Evolutionary conservation across 1,140 invertebrate species (phyloP).

Genomic region (Hycleus phaleratus): DNA sequence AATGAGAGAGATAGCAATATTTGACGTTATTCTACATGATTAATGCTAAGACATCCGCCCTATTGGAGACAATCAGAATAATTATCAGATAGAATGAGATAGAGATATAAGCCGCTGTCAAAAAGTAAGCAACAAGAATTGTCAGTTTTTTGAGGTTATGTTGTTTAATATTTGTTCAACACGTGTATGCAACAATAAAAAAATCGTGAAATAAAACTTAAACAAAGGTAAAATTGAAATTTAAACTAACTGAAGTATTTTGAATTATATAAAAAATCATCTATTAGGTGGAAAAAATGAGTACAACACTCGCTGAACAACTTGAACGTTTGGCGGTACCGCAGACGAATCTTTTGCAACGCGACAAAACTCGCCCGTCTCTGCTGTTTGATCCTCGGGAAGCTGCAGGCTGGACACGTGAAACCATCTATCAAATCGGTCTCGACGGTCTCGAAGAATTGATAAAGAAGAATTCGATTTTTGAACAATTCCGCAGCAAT

Average conservation of each 20-base stretch:
- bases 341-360: conserved; percentile 63
- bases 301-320: conserved; percentile 76
- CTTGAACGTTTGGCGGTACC: conserved; percentile 71
- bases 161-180: too few relatives aligned
- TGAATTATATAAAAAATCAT: background rate
- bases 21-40: background rate
- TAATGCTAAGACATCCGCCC: too few relatives aligned
- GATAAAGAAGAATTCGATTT: conserved; percentile 59
- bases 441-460: conserved; percentile 76
- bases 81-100: too few relatives aligned
- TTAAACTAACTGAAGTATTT: too few relatives aligned
- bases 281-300: conserved; percentile 33
- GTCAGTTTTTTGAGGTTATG: too few relatives aligned
- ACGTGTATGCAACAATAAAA: too few relatives aligned
- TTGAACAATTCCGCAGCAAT: conserved; percentile 63
- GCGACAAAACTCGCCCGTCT: conserved; percentile 63
- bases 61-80: too few relatives aligned
- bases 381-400: conserved; percentile 83
- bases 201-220: too few relatives aligned
- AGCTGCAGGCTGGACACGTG: conserved; percentile 74
- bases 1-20: too few relatives aligned
- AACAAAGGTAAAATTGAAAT: too few relatives aligned
- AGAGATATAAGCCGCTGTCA: too few relatives aligned
- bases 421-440: conserved; percentile 79
- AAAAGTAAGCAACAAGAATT: too few relatives aligned